A percentile compares a stretch with the other conserved stretches of the same genome.
phyloP scores from a whole-genome alignment of 2,797 vertebrate genomes.

The Crenichthys baileyi region DNA sequence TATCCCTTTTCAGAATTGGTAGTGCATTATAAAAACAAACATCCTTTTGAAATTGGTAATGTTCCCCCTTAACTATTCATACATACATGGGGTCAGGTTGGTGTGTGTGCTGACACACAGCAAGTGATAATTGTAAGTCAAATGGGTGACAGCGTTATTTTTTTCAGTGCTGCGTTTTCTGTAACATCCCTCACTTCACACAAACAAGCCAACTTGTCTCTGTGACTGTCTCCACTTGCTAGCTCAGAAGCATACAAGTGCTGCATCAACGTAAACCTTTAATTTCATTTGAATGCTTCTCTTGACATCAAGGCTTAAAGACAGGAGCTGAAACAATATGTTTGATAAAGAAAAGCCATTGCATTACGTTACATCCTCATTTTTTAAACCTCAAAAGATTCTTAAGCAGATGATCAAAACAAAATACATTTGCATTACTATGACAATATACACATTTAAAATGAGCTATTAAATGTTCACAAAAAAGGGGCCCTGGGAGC shows the following conservation, averaged over 20 bases:
- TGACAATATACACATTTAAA: background rate
- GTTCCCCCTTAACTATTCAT: background rate
- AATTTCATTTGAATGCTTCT: background rate
- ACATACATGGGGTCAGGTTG: background rate
- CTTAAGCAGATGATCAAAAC: background rate
- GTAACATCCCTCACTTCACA: slow-evolving; percentile 1
- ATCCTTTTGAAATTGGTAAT: background rate
- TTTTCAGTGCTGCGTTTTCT: background rate
- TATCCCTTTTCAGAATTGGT: background rate
- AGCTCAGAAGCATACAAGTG: no score
- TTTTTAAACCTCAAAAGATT: background rate
- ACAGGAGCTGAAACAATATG: background rate
- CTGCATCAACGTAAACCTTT: background rate
- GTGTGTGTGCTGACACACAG: background rate
- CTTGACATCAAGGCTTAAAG: background rate
- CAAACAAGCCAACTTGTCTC: background rate
- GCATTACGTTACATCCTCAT: background rate
- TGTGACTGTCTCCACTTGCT: background rate
- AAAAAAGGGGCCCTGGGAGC: background rate
- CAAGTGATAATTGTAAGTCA: background rate
- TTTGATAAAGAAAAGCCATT: background rate
- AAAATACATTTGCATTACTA: background rate
- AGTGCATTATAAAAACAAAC: background rate
- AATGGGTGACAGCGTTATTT: background rate
- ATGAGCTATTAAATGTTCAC: background rate